Conservation (phyloP, 2,888 invertebrate genomes). For the Eudasyphora cyanicolor region DNA sequence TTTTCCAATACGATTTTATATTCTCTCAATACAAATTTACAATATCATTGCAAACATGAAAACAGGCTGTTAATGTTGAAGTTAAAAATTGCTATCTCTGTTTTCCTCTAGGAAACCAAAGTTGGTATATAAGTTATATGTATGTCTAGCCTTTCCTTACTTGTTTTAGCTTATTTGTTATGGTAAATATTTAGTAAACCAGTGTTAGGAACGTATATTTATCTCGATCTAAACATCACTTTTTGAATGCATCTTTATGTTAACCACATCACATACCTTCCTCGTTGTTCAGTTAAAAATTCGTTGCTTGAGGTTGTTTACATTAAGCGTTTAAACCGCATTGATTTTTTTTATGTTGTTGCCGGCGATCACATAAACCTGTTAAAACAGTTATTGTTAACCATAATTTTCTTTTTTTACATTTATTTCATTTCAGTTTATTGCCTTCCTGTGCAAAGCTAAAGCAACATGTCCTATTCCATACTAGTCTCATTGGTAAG, state of each 20-base stretch:
- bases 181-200: too few species aligned
- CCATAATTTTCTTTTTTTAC: background rate
- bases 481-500: slow-evolving; percentile 56
- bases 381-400: slow-evolving; percentile 4
- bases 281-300: background rate
- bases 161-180: too few species aligned
- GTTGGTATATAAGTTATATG: too few species aligned
- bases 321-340: background rate
- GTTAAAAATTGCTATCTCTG: too few species aligned
- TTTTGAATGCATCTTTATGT: background rate
- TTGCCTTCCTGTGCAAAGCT: slow-evolving; percentile 6
- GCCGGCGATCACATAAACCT: background rate
- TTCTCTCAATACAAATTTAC: too few species aligned
- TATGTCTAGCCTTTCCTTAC: too few species aligned
- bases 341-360: background rate
- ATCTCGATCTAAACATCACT: background rate
- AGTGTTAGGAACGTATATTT: too few species aligned
- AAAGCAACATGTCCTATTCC: slow-evolving; percentile 38
- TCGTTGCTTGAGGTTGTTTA: background rate
- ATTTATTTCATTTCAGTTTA: slow-evolving; percentile 20
- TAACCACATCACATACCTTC: background rate
- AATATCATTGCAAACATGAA: too few species aligned
- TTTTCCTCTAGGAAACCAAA: too few species aligned
- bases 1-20: too few species aligned
- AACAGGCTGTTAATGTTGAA: too few species aligned